A percentile compares a stretch with the other conserved stretches of the same genome.
These are phyloP conservation scores for Clarias laeviceps DNA, from an alignment of 2,797 vertebrate genomes.

Conservation along the genomic window DNA sequence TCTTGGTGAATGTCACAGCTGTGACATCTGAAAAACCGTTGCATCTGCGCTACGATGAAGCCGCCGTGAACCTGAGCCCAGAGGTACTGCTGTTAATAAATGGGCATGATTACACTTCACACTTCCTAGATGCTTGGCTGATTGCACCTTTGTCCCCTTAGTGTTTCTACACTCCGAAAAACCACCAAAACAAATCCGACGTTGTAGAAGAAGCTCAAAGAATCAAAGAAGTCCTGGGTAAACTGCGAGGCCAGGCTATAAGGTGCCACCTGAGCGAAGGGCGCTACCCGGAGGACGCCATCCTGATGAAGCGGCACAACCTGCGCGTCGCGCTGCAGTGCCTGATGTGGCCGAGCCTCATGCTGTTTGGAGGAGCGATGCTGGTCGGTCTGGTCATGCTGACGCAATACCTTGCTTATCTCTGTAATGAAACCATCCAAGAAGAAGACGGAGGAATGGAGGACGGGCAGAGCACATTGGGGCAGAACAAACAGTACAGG, in stretches of 20 bases:
- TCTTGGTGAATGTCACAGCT: conserved; percentile 71
- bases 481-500: conserved; percentile 61
- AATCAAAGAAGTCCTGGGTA: conserved; percentile 70
- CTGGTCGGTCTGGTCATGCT: conserved; percentile 81
- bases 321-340: conserved; percentile 67
- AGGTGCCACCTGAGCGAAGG: conserved; percentile 68
- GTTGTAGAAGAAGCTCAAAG: conserved; percentile 68
- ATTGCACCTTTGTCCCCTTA: conserved; percentile 53
- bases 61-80: conserved; percentile 67
- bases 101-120: background rate
- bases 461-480: conserved; percentile 21
- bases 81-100: conserved; percentile 68
- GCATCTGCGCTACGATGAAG: conserved; percentile 78
- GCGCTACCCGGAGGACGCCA: conserved; percentile 65
- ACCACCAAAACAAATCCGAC: conserved; percentile 69
- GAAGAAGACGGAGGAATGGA: conserved; percentile 34
- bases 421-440: conserved; percentile 65
- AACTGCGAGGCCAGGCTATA: conserved; percentile 56
- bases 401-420: conserved; percentile 74
- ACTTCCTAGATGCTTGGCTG: background rate
- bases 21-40: conserved; percentile 62
- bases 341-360: conserved; percentile 80
- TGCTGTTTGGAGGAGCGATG: conserved; percentile 76
- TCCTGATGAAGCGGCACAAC: conserved; percentile 73
- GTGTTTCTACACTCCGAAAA: conserved; percentile 86